phyloP scores from a whole-genome alignment of 2,113 vertebrate genomes.

The Brachypodius melanocephalos region DNA sequence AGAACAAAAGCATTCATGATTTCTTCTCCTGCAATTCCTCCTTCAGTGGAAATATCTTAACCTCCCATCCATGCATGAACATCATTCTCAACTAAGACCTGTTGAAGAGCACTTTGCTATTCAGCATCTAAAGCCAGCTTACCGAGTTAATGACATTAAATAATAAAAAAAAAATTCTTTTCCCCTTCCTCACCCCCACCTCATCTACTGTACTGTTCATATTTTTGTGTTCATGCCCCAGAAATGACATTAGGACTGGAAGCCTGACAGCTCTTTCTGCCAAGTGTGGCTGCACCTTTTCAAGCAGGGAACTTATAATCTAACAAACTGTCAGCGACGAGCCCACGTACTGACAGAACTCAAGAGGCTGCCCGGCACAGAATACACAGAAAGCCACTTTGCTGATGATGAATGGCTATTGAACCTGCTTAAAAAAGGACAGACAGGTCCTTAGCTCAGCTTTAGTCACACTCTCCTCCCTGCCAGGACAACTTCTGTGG shows the following conservation, averaged over 20 bases:
- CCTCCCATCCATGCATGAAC: neutral
- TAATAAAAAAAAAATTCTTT: neutral
- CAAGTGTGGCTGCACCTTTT: conserved; percentile 19
- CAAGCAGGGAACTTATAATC: neutral
- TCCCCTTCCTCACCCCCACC: neutral
- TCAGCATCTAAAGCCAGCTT: neutral
- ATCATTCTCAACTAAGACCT: neutral
- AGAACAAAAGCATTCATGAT: neutral
- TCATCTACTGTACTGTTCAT: neutral
- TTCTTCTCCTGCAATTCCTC: neutral
- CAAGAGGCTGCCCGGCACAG: neutral
- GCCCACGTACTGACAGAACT: neutral
- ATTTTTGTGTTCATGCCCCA: neutral
- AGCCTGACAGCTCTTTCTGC: conserved; percentile 23
- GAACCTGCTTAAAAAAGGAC: neutral
- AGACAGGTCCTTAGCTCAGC: neutral
- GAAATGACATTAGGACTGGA: neutral
- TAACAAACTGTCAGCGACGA: neutral
- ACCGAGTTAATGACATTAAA: neutral
- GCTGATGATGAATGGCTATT: neutral
- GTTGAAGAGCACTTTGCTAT: neutral
- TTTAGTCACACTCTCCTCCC: neutral
- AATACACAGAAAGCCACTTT: neutral
- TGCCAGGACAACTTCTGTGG: neutral
- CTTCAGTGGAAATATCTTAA: neutral